Conservation (phyloP, 2,888 invertebrate genomes). For the Halocaridina rubra region DNA sequence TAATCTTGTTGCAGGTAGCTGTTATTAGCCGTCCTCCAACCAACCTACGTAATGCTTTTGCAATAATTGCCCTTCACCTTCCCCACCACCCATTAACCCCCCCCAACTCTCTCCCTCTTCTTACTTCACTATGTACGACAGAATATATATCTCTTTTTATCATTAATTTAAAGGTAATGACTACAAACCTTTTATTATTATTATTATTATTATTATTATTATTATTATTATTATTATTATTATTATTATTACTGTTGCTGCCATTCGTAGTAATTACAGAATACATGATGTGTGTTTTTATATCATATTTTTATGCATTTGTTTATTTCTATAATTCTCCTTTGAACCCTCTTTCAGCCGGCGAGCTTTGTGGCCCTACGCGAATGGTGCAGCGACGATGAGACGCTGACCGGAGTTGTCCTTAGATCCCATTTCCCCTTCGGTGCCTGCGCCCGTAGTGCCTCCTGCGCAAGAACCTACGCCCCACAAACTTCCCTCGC, state of each 20-base stretch:
- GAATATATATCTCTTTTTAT: no score
- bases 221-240: not conserved
- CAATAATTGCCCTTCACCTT: no score
- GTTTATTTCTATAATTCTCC: not conserved
- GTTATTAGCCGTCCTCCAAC: no score
- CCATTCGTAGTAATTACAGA: no score
- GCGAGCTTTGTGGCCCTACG: conserved; percentile 62
- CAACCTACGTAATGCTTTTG: no score
- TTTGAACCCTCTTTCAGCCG: conserved; percentile 46
- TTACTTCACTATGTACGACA: no score
- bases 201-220: not conserved
- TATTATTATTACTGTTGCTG: not conserved
- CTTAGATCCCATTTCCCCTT: conserved; percentile 61
- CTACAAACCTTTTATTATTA: no score
- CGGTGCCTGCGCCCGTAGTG: conserved; percentile 43
- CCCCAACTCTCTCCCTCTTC: no score
- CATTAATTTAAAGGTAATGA: no score
- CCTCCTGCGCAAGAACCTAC: conserved; percentile 35
- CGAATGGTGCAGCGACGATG: conserved; percentile 63
- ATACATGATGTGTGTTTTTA: not conserved
- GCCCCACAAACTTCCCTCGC: conserved; percentile 65
- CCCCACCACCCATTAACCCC: no score
- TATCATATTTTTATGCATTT: not conserved
- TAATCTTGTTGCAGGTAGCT: no score
- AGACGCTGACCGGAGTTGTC: conserved; percentile 50